A percentile compares a stretch with the other conserved stretches of the same genome.
phyloP scores from a whole-genome alignment of 2,888 invertebrate species.

The Cosmia pyralina region DNA sequence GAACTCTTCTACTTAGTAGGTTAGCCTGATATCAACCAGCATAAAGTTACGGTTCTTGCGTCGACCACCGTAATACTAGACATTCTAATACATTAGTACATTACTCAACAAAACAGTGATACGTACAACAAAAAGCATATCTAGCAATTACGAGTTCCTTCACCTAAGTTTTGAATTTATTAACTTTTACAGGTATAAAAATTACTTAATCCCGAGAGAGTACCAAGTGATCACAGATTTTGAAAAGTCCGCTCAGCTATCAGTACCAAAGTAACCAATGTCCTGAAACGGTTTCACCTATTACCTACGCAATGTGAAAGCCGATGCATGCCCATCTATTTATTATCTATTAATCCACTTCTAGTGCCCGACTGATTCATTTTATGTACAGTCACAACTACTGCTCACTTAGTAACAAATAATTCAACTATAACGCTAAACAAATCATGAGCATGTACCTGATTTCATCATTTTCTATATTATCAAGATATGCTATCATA shows the following conservation, averaged over 20 bases:
- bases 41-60: conserved; percentile 63
- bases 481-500: conserved; percentile 81
- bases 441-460: conserved; percentile 82
- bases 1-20: conserved; percentile 13
- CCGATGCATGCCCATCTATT: conserved; percentile 82
- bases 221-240: conserved; percentile 90
- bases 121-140: conserved; percentile 73
- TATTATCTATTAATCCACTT: conserved; percentile 50
- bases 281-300: conserved; percentile 85
- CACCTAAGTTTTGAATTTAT: conserved; percentile 72
- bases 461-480: conserved; percentile 77
- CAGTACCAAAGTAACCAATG: conserved; percentile 85
- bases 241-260: conserved; percentile 85
- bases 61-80: conserved; percentile 71
- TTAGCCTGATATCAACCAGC: conserved; percentile 57
- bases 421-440: conserved; percentile 41
- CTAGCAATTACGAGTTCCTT: conserved; percentile 77
- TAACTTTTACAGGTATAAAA: conserved; percentile 83
- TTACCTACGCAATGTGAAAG: conserved; percentile 79
- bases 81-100: conserved; percentile 57
- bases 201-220: conserved; percentile 88
- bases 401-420: conserved; percentile 26
- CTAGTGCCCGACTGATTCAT: conserved; percentile 55
- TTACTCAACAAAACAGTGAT: conserved; percentile 73
- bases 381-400: conserved; percentile 53